Base-by-base conservation (phyloP, 92 coral and sea anemone species). In the Actinostola sp. region DNA sequence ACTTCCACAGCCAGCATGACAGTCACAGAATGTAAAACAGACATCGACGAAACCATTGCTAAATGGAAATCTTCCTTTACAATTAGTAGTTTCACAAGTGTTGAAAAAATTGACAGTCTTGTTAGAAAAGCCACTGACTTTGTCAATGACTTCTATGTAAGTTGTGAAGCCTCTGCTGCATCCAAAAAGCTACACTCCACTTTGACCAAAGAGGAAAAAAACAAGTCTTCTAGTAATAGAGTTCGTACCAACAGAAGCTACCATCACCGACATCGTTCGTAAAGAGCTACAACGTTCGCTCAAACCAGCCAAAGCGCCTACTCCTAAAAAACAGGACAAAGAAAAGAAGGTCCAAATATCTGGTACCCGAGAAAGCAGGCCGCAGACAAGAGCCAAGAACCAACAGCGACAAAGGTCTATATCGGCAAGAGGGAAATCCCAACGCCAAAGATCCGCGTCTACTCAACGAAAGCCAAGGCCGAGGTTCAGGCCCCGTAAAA, bases 31-130 rank as follows among this genome's bases (percentile, higher is more conserved):
- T 21, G 69, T 33, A 38, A 75, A 32, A 31, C 61, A n/a, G 74
- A 74, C 58, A 75, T 73, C 2, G 69, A 64, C 38, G 50, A 63
- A 8, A 81, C 86, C 14, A 73, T 84, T 11, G 60, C 73, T 0
- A 59, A 63, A 12, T 61, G 88, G 83, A 76, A 73, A 34, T 36
- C 66, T 12, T 33, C 70, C 26, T 65, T 82, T 27, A 45, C 38
- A 10, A 39, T 63, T n/a, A 26, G 13, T 8, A 30, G 25, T 43
- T 27, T 77, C 54, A 51, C 61, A 11, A 54, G 61, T 17, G 61
- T 10, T 23, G 61, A 54, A 17, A 54, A 27, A 2, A 28, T 54
- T 23, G 61, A 54, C 34, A 21, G 3, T 54, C 33, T 54, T 10
- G 34, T 17, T 17, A 27, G 21, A 28, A 54, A 54, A 49, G 81